Evolutionary conservation across 2,888 invertebrate species (phyloP).

Genomic region (Acleris sparsana): DNA sequence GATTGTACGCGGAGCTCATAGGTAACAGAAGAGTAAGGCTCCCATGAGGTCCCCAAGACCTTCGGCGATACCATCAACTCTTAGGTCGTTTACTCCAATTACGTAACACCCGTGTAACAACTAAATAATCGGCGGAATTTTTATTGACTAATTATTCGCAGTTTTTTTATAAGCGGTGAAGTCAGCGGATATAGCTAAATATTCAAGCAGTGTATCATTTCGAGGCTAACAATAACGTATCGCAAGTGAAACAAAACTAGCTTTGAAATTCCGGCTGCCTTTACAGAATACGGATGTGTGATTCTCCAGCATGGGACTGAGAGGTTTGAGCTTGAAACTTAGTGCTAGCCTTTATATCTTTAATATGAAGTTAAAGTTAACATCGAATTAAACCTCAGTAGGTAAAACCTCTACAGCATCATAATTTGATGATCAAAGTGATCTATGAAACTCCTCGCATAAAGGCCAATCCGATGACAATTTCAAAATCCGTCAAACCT

Average conservation of each 20-base stretch:
- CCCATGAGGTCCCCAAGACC: conserved; percentile 38
- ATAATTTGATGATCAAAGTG: too few species aligned
- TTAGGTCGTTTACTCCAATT: conserved; percentile 82
- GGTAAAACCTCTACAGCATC: too few species aligned
- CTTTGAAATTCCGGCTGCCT: too few species aligned
- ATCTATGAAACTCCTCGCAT: too few species aligned
- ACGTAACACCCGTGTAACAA: conserved; percentile 81
- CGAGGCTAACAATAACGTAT: conserved; percentile 77
- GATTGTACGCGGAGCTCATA: not conserved
- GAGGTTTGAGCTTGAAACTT: too few species aligned
- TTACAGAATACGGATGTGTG: too few species aligned
- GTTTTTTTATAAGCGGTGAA: conserved; percentile 79
- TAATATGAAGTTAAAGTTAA: too few species aligned
- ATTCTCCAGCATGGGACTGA: too few species aligned
- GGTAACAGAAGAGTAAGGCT: not conserved
- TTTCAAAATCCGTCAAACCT: too few species aligned
- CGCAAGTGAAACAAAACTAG: conserved; percentile 43
- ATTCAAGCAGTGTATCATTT: conserved; percentile 82
- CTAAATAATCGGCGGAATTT: conserved; percentile 81
- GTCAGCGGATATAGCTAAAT: conserved; percentile 83
- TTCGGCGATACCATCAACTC: conserved; percentile 67
- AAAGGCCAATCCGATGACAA: too few species aligned
- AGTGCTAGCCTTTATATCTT: too few species aligned
- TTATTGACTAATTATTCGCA: conserved; percentile 83
- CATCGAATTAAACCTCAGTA: too few species aligned